These are phyloP conservation scores for Standfussiana lucernea DNA, from an alignment of 2,888 invertebrate genomes.

Conservation along the genomic window DNA sequence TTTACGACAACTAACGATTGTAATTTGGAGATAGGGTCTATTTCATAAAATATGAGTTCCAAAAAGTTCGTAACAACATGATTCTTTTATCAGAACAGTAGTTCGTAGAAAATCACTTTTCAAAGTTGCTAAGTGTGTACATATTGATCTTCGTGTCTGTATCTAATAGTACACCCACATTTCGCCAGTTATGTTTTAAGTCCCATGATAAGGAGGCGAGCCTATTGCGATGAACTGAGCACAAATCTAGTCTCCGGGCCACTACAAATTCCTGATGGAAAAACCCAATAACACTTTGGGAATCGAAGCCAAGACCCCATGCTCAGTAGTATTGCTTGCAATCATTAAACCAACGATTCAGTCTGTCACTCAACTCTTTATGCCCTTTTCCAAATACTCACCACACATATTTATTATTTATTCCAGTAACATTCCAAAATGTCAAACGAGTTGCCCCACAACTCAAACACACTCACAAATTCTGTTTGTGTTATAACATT, in stretches of 20 bases:
- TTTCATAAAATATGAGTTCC: too few species aligned
- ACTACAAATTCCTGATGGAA: not conserved
- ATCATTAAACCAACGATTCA: not conserved
- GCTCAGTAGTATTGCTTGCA: not conserved
- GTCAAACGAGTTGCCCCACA: constrained; percentile 18
- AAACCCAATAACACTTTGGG: not conserved
- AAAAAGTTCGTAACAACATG: too few species aligned
- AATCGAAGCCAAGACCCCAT: not conserved
- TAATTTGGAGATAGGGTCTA: too few species aligned
- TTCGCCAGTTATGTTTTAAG: too few species aligned
- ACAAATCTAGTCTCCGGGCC: not conserved
- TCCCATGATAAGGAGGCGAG: not conserved
- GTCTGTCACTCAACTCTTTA: not conserved
- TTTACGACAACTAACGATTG: too few species aligned
- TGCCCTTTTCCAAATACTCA: not conserved
- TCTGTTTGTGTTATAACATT: constrained; percentile 41
- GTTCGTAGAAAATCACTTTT: too few species aligned
- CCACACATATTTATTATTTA: not conserved
- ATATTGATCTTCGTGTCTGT: too few species aligned
- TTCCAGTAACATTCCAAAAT: constrained; percentile 28
- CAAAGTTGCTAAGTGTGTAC: too few species aligned
- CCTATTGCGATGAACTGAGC: not conserved
- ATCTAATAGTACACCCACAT: too few species aligned
- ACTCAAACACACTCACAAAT: constrained; percentile 26
- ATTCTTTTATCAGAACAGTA: too few species aligned